These are phyloP conservation scores for Napeogenes inachia DNA, from an alignment of 2,888 invertebrate species.

Conservation along the genomic window DNA sequence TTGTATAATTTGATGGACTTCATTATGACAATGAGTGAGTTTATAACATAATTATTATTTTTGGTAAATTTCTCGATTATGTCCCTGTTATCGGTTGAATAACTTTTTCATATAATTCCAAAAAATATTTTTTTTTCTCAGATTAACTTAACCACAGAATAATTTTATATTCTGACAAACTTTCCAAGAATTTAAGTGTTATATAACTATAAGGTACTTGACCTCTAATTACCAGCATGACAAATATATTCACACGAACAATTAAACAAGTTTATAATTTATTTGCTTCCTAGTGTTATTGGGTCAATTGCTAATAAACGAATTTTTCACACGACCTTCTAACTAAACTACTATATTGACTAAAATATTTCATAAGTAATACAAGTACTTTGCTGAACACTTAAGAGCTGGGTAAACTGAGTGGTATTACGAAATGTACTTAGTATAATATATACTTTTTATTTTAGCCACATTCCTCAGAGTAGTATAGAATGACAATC, in stretches of 20 bases:
- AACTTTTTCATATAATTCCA: too few species aligned
- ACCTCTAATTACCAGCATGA: too few species aligned
- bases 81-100: too few species aligned
- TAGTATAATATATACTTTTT: not conserved
- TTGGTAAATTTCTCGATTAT: too few species aligned
- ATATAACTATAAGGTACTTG: too few species aligned
- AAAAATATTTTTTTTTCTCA: too few species aligned
- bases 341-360: not conserved
- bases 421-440: not conserved
- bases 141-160: too few species aligned
- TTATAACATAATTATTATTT: too few species aligned
- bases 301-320: conserved; percentile 22
- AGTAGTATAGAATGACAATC: not conserved
- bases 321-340: conserved; percentile 21
- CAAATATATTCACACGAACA: conserved; percentile 1
- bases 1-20: too few species aligned
- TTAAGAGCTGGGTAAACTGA: not conserved
- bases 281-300: conserved; percentile 4
- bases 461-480: not conserved
- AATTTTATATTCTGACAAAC: too few species aligned
- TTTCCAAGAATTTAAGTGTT: too few species aligned
- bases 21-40: too few species aligned
- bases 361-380: not conserved
- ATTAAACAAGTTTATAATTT: not conserved
- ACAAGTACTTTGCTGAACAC: not conserved